Evolutionary conservation across 1,140 invertebrate genomes (phyloP).

Genomic region (Diploscapter pachys): DNA sequence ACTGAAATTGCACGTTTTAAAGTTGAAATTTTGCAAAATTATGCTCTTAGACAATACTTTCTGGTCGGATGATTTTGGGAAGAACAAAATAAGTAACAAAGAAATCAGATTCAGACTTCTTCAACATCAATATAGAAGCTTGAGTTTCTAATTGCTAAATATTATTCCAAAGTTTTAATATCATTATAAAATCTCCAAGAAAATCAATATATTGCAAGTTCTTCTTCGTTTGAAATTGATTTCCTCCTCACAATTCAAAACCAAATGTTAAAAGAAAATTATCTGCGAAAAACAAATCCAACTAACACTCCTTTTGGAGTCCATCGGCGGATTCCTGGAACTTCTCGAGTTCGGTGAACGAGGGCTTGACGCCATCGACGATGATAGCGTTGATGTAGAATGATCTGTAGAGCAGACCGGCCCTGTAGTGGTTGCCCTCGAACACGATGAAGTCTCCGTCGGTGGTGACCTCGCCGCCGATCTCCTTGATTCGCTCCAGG

Average conservation of each 20-base stretch:
- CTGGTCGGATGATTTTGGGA: too few relatives aligned
- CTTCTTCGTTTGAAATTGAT: too few relatives aligned
- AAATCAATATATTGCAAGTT: too few relatives aligned
- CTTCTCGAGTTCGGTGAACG: conserved; percentile 84
- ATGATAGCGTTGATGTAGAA: conserved; percentile 86
- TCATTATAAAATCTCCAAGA: too few relatives aligned
- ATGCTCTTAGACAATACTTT: too few relatives aligned
- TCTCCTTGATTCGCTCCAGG: conserved; percentile 84
- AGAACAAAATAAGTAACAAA: too few relatives aligned
- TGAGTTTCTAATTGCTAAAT: too few relatives aligned
- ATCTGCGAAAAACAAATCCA: too few relatives aligned
- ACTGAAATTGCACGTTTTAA: conserved; percentile 55
- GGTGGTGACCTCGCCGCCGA: conserved; percentile 89
- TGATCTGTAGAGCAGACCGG: conserved; percentile 89
- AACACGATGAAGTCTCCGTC: conserved; percentile 96
- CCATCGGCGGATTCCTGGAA: conserved; percentile 92
- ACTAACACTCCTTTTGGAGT: conserved; percentile 66
- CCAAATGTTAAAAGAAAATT: background rate
- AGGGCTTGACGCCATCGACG: conserved; percentile 80
- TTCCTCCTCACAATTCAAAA: background rate
- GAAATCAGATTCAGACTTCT: too few relatives aligned
- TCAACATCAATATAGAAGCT: too few relatives aligned
- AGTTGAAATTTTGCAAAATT: too few relatives aligned
- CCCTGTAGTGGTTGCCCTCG: conserved; percentile 88
- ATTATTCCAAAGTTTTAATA: too few relatives aligned